These are phyloP conservation scores for Aldabrachelys gigantea DNA, from an alignment of 2,113 vertebrate genomes.

Conservation along the genomic window DNA sequence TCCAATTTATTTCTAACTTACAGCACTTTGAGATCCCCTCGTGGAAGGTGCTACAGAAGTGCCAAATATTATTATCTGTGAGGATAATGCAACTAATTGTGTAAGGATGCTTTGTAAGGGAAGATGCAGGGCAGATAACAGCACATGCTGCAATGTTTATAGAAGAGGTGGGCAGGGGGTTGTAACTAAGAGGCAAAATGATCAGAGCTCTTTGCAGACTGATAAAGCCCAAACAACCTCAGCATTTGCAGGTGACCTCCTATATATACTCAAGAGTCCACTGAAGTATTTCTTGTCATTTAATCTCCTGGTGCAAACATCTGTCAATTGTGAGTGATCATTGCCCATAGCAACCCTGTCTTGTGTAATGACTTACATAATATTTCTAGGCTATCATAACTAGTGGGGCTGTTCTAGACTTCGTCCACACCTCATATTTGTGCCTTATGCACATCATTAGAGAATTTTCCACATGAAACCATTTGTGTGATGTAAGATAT, in stretches of 20 bases:
- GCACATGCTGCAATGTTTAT: background rate
- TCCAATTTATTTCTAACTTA: background rate
- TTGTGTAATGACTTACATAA: too few relatives aligned
- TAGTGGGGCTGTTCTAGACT: background rate
- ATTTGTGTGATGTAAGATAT: background rate
- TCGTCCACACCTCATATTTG: background rate
- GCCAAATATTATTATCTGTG: background rate
- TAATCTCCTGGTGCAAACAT: too few relatives aligned
- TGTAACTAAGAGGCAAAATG: too few relatives aligned
- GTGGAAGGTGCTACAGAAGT: background rate
- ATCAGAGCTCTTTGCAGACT: background rate
- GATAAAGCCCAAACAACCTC: background rate
- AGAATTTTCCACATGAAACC: background rate
- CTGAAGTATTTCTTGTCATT: background rate
- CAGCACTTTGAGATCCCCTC: background rate
- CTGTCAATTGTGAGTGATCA: too few relatives aligned
- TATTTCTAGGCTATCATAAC: too few relatives aligned
- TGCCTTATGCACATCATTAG: background rate
- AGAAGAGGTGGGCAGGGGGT: background rate
- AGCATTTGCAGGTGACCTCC: background rate
- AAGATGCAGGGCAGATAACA: background rate
- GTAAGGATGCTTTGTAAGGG: background rate
- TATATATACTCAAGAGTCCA: background rate
- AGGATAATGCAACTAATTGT: background rate
- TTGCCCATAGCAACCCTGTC: too few relatives aligned